A percentile compares a stretch with the other conserved stretches of the same genome.
Evolutionary conservation across 2,113 vertebrate genomes (phyloP).

Genomic region (Geococcyx californianus): DNA sequence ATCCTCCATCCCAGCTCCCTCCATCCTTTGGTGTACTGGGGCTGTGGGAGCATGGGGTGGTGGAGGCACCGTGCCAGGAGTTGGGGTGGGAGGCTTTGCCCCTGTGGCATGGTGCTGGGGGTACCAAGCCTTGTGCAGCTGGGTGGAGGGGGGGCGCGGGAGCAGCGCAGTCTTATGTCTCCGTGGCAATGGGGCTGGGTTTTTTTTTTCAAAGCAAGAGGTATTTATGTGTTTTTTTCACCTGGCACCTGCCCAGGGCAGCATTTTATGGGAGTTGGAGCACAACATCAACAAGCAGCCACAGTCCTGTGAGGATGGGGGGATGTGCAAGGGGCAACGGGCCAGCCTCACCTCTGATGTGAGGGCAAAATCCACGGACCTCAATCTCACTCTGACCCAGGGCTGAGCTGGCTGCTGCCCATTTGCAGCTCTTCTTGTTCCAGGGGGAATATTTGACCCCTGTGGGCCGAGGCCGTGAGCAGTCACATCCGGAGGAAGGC

Average conservation of each 20-base stretch:
- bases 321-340: rapidly evolving
- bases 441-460: neutral
- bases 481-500: conserved; percentile 50
- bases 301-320: neutral
- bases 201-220: conserved; percentile 29
- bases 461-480: conserved; percentile 9
- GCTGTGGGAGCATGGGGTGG: rapidly evolving
- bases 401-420: neutral
- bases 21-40: neutral
- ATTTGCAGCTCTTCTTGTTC: neutral
- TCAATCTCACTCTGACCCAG: rapidly evolving
- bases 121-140: neutral
- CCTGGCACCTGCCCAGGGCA: neutral
- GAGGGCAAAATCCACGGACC: rapidly evolving
- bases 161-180: conserved; percentile 22
- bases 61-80: neutral
- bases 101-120: rapidly evolving
- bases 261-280: neutral
- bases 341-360: neutral
- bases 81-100: neutral
- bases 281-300: neutral
- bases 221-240: neutral
- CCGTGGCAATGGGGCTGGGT: conserved; percentile 53
- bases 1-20: neutral
- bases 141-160: neutral